These are phyloP conservation scores for Notothenia coriiceps DNA, from an alignment of 2,113 vertebrate genomes.

Conservation along the genomic window DNA sequence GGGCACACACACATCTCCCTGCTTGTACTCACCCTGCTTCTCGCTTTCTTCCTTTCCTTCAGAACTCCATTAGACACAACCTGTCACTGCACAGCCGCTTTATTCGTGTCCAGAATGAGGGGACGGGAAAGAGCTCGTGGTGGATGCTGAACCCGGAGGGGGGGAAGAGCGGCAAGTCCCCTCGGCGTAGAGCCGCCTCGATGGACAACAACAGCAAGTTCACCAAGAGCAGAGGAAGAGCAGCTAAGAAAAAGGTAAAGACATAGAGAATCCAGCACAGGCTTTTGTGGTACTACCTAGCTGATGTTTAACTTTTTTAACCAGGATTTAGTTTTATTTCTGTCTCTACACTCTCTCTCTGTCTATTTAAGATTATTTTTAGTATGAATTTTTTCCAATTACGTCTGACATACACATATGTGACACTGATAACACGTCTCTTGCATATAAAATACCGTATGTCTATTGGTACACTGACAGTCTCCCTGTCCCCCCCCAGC, in stretches of 20 bases:
- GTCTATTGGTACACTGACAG: slow-evolving; percentile 7
- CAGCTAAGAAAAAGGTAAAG: slow-evolving; percentile 95
- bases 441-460: slow-evolving; percentile 13
- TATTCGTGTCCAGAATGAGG: slow-evolving; percentile 97
- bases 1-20: slow-evolving; percentile 59
- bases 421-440: background rate
- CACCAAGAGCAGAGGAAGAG: slow-evolving; percentile 95
- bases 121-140: slow-evolving; percentile 99
- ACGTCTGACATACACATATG: slow-evolving; percentile 10
- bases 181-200: slow-evolving; percentile 93
- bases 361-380: too few relatives aligned
- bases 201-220: slow-evolving; percentile 99
- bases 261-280: background rate
- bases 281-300: background rate
- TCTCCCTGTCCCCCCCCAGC: slow-evolving; percentile 62
- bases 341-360: too few relatives aligned
- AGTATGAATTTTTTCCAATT: background rate
- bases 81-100: slow-evolving; percentile 98
- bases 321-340: too few relatives aligned
- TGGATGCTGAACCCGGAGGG: slow-evolving; percentile 99
- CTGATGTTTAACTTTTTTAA: background rate
- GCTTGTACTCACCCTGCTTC: slow-evolving; percentile 45
- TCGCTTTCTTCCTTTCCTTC: slow-evolving; percentile 63
- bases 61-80: slow-evolving; percentile 99
- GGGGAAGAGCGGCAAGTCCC: slow-evolving; percentile 97